phyloP scores from a whole-genome alignment of 2,888 invertebrate genomes.

The Acleris sparsana region DNA sequence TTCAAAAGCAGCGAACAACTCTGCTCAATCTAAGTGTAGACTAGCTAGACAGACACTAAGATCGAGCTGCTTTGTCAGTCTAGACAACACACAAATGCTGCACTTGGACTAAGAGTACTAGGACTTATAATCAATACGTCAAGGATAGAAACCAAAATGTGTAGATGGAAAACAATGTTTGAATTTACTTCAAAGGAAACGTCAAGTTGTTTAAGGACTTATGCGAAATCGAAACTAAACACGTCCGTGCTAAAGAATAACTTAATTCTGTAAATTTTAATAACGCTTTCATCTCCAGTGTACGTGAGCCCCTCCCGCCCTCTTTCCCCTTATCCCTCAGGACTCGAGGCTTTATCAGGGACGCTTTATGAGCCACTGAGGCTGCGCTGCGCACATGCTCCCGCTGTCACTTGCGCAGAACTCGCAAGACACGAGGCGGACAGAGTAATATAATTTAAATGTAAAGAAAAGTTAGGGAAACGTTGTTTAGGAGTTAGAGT shows the following conservation, averaged over 20 bases:
- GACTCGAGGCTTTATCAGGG: slow-evolving; percentile 60
- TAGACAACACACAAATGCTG: slow-evolving; percentile 3
- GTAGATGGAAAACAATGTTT: no score
- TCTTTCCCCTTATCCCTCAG: slow-evolving; percentile 50
- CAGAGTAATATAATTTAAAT: slow-evolving; percentile 29
- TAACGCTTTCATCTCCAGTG: slow-evolving; percentile 28
- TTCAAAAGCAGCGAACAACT: slow-evolving; percentile 10
- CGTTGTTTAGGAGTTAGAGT: slow-evolving; percentile 16
- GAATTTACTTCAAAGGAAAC: no score
- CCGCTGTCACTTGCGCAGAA: slow-evolving; percentile 18
- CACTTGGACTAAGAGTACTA: background rate
- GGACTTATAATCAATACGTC: background rate
- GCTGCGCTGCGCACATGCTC: slow-evolving; percentile 54
- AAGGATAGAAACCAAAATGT: no score
- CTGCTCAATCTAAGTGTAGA: background rate
- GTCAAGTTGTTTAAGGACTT: background rate
- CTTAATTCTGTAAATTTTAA: slow-evolving; percentile 29
- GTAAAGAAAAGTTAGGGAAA: slow-evolving; percentile 22
- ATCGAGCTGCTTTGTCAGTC: background rate
- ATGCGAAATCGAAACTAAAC: slow-evolving; percentile 6
- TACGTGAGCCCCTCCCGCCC: slow-evolving; percentile 39
- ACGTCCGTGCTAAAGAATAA: slow-evolving; percentile 14
- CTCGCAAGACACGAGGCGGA: slow-evolving; percentile 6
- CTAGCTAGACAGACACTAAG: background rate
- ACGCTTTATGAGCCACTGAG: slow-evolving; percentile 63